phyloP scores from a whole-genome alignment of 2,113 vertebrate species.

The Dendropsophus ebraccatus region DNA sequence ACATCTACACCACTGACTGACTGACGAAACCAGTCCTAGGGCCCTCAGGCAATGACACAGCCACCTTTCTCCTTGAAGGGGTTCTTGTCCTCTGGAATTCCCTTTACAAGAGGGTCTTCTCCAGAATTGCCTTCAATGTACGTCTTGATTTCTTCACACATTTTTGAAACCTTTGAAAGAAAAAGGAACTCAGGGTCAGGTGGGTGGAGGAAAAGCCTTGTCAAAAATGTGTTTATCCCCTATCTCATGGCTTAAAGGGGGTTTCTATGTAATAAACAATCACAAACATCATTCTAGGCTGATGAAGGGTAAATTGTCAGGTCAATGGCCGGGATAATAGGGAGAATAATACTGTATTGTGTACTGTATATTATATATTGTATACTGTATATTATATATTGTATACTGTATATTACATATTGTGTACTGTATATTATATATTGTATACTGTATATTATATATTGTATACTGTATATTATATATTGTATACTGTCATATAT shows the following conservation, averaged over 20 bases:
- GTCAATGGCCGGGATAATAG: no score
- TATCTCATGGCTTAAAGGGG: background rate
- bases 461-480: no score
- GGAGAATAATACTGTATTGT: no score
- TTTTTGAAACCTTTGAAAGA: constrained; percentile 87
- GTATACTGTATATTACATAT: no score
- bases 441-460: no score
- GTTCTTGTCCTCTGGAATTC: constrained; percentile 95
- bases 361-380: no score
- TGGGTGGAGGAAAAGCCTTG: background rate
- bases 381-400: no score
- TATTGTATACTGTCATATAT: no score
- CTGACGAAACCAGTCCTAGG: constrained; percentile 56
- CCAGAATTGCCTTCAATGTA: constrained; percentile 87
- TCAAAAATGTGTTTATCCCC: background rate
- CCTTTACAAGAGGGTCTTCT: constrained; percentile 91
- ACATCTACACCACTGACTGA: constrained; percentile 37
- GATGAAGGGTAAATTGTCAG: no score
- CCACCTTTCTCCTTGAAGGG: constrained; percentile 98
- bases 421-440: no score
- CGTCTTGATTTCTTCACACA: constrained; percentile 93
- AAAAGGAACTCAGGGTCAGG: constrained; percentile 36
- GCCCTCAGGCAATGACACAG: constrained; percentile 85
- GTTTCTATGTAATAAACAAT: background rate
- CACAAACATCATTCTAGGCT: no score